Evolutionary conservation across 2,888 invertebrate genomes (phyloP).

Genomic region (Tachina fera): DNA sequence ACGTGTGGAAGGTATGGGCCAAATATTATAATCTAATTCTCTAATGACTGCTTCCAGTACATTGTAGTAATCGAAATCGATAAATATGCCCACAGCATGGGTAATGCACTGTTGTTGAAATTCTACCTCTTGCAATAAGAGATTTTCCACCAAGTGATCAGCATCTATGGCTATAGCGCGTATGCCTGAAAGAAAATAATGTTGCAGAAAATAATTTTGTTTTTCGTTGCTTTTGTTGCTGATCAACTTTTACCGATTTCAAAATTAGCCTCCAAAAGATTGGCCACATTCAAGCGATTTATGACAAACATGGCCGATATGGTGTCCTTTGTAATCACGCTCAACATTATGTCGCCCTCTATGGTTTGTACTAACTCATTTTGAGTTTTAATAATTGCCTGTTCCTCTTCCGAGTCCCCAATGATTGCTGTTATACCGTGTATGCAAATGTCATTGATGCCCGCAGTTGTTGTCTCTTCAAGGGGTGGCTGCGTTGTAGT

Average conservation of each 20-base stretch:
- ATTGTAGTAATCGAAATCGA: slow-evolving; percentile 80
- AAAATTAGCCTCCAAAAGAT: slow-evolving; percentile 80
- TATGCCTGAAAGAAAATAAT: slow-evolving; percentile 74
- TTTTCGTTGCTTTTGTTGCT: no score
- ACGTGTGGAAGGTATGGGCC: slow-evolving; percentile 80
- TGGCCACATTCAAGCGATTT: slow-evolving; percentile 81
- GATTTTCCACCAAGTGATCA: slow-evolving; percentile 78
- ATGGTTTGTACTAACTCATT: slow-evolving; percentile 79
- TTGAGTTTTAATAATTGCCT: slow-evolving; percentile 74
- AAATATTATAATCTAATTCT: slow-evolving; percentile 82
- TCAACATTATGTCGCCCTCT: slow-evolving; percentile 81
- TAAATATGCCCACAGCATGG: slow-evolving; percentile 81
- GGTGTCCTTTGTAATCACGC: slow-evolving; percentile 80
- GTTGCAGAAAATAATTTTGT: not conserved
- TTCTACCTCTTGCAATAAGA: slow-evolving; percentile 81
- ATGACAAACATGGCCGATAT: slow-evolving; percentile 81
- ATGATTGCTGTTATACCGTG: slow-evolving; percentile 78
- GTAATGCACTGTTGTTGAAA: slow-evolving; percentile 81
- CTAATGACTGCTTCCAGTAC: slow-evolving; percentile 77
- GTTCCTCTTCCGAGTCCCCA: slow-evolving; percentile 72
- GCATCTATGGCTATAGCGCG: slow-evolving; percentile 79
- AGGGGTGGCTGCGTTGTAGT: slow-evolving; percentile 48
- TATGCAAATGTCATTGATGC: slow-evolving; percentile 79
- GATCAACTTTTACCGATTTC: slow-evolving; percentile 78
- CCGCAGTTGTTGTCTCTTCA: slow-evolving; percentile 73